Conservation (phyloP, 2,888 invertebrate genomes). For the Himalopsyche japonica region DNA sequence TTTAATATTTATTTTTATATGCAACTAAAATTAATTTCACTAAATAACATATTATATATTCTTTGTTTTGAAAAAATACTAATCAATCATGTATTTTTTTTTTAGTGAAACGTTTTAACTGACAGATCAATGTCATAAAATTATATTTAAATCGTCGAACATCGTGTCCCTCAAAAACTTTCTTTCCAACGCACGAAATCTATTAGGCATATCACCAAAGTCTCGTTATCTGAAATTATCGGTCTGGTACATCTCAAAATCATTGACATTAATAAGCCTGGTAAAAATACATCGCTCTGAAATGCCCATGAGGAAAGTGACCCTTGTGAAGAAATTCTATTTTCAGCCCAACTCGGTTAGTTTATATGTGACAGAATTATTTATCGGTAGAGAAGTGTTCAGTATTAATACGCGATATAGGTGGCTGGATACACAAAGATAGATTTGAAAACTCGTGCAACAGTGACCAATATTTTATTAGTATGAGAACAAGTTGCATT, state of each 20-base stretch:
- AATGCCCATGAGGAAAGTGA: not conserved
- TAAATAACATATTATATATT: no score
- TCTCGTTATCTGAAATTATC: not conserved
- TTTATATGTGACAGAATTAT: constrained; percentile 5
- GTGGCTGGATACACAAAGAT: not conserved
- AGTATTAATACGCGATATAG: not conserved
- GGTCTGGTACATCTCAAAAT: not conserved
- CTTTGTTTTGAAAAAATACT: not conserved
- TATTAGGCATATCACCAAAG: not conserved
- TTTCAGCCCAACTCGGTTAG: not conserved
- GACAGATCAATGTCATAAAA: not conserved
- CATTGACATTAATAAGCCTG: not conserved
- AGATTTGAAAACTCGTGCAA: not conserved
- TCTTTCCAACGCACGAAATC: no score
- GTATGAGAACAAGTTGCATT: not conserved
- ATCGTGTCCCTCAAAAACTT: not conserved
- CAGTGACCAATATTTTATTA: not conserved
- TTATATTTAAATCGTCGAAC: not conserved
- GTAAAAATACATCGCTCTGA: not conserved
- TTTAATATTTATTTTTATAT: no score
- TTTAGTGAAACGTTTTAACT: not conserved
- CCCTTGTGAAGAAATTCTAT: not conserved
- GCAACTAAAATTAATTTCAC: no score
- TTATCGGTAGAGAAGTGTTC: not conserved
- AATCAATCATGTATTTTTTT: not conserved